Base-by-base conservation (phyloP, 2,797 vertebrate genomes). In the Spinibarbus caldwelli region DNA sequence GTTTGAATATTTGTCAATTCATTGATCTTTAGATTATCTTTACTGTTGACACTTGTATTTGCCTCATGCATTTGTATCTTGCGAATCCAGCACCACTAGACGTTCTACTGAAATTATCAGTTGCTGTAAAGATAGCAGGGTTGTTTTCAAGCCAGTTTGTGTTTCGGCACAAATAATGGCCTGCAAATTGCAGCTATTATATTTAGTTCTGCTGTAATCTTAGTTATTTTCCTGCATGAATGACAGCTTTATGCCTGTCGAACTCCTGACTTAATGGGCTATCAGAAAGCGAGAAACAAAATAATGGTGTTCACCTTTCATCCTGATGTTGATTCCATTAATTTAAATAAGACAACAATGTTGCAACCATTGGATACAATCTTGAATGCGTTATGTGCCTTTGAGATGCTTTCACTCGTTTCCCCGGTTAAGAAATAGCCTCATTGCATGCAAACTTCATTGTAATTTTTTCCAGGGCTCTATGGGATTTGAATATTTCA, bases 401-500 rank as follows among this genome's bases (percentile, higher is more conserved):
- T 57, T 73, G 45, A 84, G 71, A 76, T 41, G 72, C 7, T 84
- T 78, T 77, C 57, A 64, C 41, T 45, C 21, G 29, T 82, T 86
- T 87, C 49, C 85, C 45, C 17, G 10, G 71, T 85, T 76, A 77
- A 72, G 67, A 77, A 84, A 45, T 68, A 73, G 70, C 59, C 10
- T 66, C 52, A 72, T 57, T 83, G 76, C 82, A 78, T 86, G 76
- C 87, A 73, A 41, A 76, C 73, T 88, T 86, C 76, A 83, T 77
- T 83, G 81, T 76, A 41, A 19, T 79, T 88, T 85, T 68, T 73
- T 66, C 26, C 47, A 57, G 83, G 57, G 29, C 62, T 54, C 87
- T 76, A 83, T 87, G 87, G 89, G 90, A 90, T 93, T 82, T 95
- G 87, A 95, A 95, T 95, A 94, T 94, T 95, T 95, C 73, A 95